Base-by-base conservation (phyloP, 35 echinoderm and acorn worm genomes). In the Anneissia japonica region DNA sequence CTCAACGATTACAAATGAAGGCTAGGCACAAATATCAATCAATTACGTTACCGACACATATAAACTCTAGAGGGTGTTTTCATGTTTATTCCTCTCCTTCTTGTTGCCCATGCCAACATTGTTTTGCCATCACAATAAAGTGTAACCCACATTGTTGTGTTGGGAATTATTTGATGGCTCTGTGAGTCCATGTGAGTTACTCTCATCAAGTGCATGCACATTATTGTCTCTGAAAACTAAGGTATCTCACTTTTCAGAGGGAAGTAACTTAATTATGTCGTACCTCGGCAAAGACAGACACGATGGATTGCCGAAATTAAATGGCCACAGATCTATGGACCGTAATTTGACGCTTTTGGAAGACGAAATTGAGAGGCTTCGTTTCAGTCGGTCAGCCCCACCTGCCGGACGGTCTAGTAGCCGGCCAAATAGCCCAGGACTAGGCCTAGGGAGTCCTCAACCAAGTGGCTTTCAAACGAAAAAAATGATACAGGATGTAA, bases 401-500 rank as follows among this genome's bases (percentile, higher is more conserved):
- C 37, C 94, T 46, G 75, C 79, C 39, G 81, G 85, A 23, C 26
- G 74, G 14, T 34, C 75, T 28, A 46, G 38, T 31, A 34, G 74
- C 14, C 19, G 46, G 1, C 41, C 40, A 14, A 46, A 39, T 79
- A 74, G 89, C 19, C 84, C 87, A 30, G 17, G 75, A 29, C 4
- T 79, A 79, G 39, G 85, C 75, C 26, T 64, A 19, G 38, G 30
- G 32, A 11, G 79, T 80, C 26, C 35, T 79, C 73, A 23, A 19
- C 51, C 51, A 64, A 19, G 11, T 64, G 51, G 51, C 2, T 64
- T 64, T 64, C 90, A 86, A 55, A 73, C 77, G 29, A 89, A 89
- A 74, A 92, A 92, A 79, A 79, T 92, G 36, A 84, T 92, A 40
- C 94, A 97, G 81, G 94, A 97, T 92, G 94, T 96, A 87, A 96